Base-by-base conservation (phyloP, 2,113 vertebrate genomes). In the Corapipo altera region DNA sequence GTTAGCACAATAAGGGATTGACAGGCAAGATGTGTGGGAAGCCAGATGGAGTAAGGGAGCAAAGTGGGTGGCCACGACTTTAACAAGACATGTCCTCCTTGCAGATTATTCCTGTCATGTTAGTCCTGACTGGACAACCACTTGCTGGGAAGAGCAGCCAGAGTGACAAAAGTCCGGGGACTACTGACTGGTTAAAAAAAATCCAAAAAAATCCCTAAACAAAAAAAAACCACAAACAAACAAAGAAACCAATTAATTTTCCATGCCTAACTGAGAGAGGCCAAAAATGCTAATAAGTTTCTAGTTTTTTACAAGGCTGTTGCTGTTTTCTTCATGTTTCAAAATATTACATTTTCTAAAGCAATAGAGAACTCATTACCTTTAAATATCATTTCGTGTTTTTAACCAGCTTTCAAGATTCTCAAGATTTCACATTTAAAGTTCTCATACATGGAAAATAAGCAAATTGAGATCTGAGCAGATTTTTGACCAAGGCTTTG, bases 61-160 rank as follows among this genome's bases (percentile, higher is more conserved):
- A 79, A 87, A 93, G 95, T 94, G 82, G 70, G 94, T 76, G 78
- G 66, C 54, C 10, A 8, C 41, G 71, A 74, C 35, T 89, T 73
- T 87, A 91, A 85, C 88, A 85, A 88, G 90, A 79, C 35, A 49
- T 71, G 77, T 94, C 61, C 66, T 93, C 37, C 86, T 87, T 88
- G 67, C 44, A 90, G 58, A 87, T 95, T 84, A 78, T 73, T 92
- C 51, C 83, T 92, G 72, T 92, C 89, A 46, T 11, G 44, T 95
- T 94, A 94, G 74, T 62, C 17, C 22, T 79, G 74, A 37, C 49
- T 62, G 37, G 52, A 58, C 39, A 78, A 57, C 24, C 32, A 26
- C 66, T 83, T 74, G 65, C 26, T 84, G 41, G 21, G 59, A 84
- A 51, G 30, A 62, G 64, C 67, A 77, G 21, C 30, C 44, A 55